A percentile compares a stretch with the other conserved stretches of the same genome.
phyloP scores from a whole-genome alignment of 2,113 vertebrate genomes.

The Malurus melanocephalus region DNA sequence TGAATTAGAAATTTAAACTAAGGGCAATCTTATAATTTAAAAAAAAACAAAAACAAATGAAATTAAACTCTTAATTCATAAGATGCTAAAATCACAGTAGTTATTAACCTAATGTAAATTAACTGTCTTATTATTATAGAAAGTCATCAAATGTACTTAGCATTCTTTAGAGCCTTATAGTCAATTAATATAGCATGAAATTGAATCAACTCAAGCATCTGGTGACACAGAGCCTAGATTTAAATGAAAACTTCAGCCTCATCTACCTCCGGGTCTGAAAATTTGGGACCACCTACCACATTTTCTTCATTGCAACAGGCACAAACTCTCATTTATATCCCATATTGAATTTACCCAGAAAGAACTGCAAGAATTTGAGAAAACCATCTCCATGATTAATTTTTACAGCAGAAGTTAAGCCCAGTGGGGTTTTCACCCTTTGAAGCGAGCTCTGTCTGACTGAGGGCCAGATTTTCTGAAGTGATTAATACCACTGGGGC shows the following conservation, averaged over 20 bases:
- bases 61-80: constrained; percentile 40
- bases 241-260: constrained; percentile 41
- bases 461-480: constrained; percentile 32
- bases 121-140: constrained; percentile 48
- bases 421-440: constrained; percentile 44
- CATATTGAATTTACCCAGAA: constrained; percentile 22
- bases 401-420: constrained; percentile 11
- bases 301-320: neutral
- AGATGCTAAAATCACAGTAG: constrained; percentile 30
- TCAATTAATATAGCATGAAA: constrained; percentile 62
- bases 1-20: constrained; percentile 29
- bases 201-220: constrained; percentile 49
- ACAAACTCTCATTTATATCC: constrained; percentile 10
- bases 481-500: constrained; percentile 40
- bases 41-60: constrained; percentile 9
- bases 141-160: constrained; percentile 57
- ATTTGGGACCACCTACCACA: constrained; percentile 34
- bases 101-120: constrained; percentile 57
- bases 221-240: constrained; percentile 43
- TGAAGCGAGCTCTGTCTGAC: constrained; percentile 43
- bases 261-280: constrained; percentile 38
- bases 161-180: constrained; percentile 34
- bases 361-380: constrained; percentile 8
- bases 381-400: constrained; percentile 35
- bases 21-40: constrained; percentile 17